Conservation (phyloP, 1,140 invertebrate genomes). For the Procambarus clarkii region DNA sequence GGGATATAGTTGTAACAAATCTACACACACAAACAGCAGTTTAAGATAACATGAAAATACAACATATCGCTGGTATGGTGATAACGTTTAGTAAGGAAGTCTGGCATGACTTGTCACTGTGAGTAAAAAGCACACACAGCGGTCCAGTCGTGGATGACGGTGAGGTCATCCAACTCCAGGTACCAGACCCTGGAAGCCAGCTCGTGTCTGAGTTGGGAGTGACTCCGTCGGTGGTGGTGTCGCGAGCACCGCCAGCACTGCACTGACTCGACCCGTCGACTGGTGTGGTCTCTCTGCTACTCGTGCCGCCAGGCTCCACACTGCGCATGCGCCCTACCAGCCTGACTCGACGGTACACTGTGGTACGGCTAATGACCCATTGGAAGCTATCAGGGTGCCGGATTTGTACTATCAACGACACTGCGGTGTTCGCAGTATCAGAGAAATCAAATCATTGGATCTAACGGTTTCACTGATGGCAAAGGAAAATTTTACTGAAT, state of each 20-base stretch:
- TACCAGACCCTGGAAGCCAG: not conserved
- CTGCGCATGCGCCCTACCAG: not conserved
- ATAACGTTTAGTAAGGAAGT: not conserved
- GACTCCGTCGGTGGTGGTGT: not conserved
- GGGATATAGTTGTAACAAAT: not conserved
- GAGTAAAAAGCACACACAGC: not conserved
- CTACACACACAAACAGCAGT: not conserved
- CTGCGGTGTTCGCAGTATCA: not conserved
- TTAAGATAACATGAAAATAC: not conserved
- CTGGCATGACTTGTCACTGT: not conserved
- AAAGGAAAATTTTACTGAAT: not conserved
- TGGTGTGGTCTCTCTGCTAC: not conserved
- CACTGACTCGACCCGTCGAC: not conserved
- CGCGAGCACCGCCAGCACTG: not conserved
- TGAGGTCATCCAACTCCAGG: not conserved
- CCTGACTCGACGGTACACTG: not conserved
- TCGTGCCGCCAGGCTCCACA: not conserved
- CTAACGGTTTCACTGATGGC: not conserved
- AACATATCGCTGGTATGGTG: not conserved
- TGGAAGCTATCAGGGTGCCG: not conserved
- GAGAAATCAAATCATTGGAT: not conserved
- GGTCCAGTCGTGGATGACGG: not conserved
- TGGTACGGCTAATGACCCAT: not conserved
- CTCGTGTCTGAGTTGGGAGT: not conserved
- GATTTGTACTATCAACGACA: not conserved